Percentiles rank a stretch among this genome's conserved stretches.
Evolutionary conservation across 2,888 invertebrate species (phyloP).

Genomic region (Autographa gamma): DNA sequence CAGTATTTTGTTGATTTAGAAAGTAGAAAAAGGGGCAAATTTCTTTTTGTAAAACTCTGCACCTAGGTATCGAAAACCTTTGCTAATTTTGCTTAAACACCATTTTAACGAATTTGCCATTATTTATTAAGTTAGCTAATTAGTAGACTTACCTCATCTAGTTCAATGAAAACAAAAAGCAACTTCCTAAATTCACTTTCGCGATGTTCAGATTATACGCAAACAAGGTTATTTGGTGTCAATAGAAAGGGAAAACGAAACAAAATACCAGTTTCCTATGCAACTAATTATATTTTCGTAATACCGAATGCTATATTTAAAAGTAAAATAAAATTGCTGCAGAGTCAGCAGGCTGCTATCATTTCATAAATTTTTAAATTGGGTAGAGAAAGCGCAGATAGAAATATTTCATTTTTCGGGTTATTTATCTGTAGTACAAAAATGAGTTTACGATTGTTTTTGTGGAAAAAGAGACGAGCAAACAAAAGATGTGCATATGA

Average conservation of each 20-base stretch:
- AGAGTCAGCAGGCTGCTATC: too few species aligned
- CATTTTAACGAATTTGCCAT: too few species aligned
- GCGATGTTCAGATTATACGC: background rate
- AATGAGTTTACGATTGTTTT: too few species aligned
- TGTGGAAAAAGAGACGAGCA: too few species aligned
- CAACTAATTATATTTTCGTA: background rate
- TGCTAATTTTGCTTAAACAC: too few species aligned
- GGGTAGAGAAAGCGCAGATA: background rate
- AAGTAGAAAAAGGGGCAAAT: too few species aligned
- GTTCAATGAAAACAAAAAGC: background rate
- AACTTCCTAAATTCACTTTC: slow-evolving; percentile 1
- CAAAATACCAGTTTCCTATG: background rate
- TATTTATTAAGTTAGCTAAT: background rate
- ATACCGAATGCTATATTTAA: too few species aligned
- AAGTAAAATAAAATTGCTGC: too few species aligned
- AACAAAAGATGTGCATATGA: background rate
- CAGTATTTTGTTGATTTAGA: too few species aligned
- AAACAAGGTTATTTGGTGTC: slow-evolving; percentile 4
- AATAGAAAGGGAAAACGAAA: slow-evolving; percentile 3
- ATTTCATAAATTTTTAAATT: background rate
- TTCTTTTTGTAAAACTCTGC: too few species aligned
- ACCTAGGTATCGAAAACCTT: too few species aligned
- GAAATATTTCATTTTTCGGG: background rate
- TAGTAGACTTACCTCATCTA: background rate
- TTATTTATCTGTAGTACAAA: background rate